Base-by-base conservation (phyloP, 2,888 invertebrate species). In the Mamestra brassicae region DNA sequence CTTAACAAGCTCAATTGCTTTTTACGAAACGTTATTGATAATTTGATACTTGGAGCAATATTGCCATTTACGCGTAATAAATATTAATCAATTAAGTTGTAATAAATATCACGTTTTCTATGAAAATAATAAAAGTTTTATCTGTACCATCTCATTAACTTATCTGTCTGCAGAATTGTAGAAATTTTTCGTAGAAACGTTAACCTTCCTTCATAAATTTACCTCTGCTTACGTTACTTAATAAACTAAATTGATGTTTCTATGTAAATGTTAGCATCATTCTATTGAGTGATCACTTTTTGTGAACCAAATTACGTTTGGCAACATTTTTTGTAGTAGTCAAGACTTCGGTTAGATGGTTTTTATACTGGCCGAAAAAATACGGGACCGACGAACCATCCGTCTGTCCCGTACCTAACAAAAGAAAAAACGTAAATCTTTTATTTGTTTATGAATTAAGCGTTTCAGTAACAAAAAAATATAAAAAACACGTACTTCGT, bases 281-380 rank as follows among this genome's bases (percentile, higher is more conserved):
- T 61, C 34, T 76, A 60, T 72, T 74, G 38, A 72, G 73, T 58
- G 38, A 57, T 50, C 58, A 66, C 26, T 81, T 81, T 87, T 85
- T 84, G 64, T 34, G 2, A 17, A 54, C 64, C 54, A 74, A 80
- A 72, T 75, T 55, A 72, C 68, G 79, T 78, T 85, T 64, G 64
- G 74, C 71, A 78, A 83, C 58, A 69, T 81, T 83, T 82, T 83
- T 85, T 81, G 71, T 57, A 60, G 54, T 34, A 36, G 63, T 64
- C 63, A 42, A 26, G 64, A 69, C 71, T 67, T 62, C 42, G 38
- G 66, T 54, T 60, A 47, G 17, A 52, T 74, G 70, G 80, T 80
- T 85, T 86, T 87, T 86, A 64, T 80, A 58, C 2, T 38, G 26
- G 10, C 13, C 64, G 26, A 38, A 87, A 82, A 83, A 76, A 65